These are phyloP conservation scores for Peromyscus aztecus DNA, from an alignment of 2,797 vertebrate genomes.

Conservation along the genomic window DNA sequence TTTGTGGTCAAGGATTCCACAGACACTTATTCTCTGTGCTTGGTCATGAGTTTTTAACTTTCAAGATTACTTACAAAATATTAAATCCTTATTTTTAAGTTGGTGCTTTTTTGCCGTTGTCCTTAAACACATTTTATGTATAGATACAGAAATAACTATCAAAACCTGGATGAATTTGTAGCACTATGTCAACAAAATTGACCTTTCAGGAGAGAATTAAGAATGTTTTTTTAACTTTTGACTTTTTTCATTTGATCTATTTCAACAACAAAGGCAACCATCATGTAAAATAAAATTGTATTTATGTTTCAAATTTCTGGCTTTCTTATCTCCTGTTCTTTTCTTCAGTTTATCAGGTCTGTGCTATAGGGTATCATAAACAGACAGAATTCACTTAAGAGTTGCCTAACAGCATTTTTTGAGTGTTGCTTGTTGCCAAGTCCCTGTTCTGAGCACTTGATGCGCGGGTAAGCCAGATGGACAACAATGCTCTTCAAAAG, in stretches of 20 bases:
- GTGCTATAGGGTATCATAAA: background rate
- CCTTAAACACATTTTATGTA: background rate
- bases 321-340: background rate
- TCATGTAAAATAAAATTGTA: background rate
- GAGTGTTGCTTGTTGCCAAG: background rate
- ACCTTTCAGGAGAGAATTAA: background rate
- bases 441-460: background rate
- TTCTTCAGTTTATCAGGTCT: background rate
- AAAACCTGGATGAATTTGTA: background rate
- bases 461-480: background rate
- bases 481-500: background rate
- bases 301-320: background rate
- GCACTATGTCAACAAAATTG: background rate
- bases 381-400: background rate
- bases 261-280: background rate
- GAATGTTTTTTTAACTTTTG: background rate
- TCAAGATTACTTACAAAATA: slow-evolving; percentile 12
- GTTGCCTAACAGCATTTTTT: background rate
- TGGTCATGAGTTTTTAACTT: background rate
- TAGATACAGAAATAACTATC: background rate
- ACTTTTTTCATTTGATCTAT: background rate
- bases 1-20: background rate
- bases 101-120: background rate
- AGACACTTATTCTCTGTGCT: background rate
- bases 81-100: background rate